Evolutionary conservation across 2,797 vertebrate genomes (phyloP).

Genomic region (Astyanax mexicanus): DNA sequence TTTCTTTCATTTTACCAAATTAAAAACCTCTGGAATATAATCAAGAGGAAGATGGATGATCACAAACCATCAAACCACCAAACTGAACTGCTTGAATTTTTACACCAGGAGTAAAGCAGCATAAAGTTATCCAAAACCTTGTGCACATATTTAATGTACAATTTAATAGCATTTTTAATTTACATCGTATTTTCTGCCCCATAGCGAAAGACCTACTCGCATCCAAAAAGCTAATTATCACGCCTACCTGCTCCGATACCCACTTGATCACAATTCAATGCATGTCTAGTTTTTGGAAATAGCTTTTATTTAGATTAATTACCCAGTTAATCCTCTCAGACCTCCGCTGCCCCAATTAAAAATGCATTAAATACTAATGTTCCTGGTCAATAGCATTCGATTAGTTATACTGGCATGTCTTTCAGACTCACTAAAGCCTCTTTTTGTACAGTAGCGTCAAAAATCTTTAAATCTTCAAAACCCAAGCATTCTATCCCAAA

Average conservation of each 20-base stretch:
- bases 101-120: too few species aligned
- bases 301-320: conserved; percentile 11
- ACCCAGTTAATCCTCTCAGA: background rate
- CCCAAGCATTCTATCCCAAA: too few species aligned
- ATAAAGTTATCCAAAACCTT: too few species aligned
- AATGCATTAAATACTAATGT: conserved; percentile 6
- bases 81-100: too few species aligned
- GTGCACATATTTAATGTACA: too few species aligned
- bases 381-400: background rate
- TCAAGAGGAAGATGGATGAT: too few species aligned
- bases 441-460: too few species aligned
- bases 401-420: background rate
- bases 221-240: background rate
- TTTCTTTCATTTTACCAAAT: too few species aligned
- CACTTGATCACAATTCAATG: background rate
- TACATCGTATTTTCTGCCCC: background rate
- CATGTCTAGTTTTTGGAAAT: background rate
- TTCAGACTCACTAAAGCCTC: background rate
- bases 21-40: too few species aligned
- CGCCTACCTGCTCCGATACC: background rate
- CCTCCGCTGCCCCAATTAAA: background rate
- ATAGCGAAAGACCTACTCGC: background rate
- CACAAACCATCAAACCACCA: too few species aligned
- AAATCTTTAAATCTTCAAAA: too few species aligned
- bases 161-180: too few species aligned